Percentiles rank a stretch among this genome's conserved stretches.
These are phyloP conservation scores for Planiliza haematocheilus DNA, from an alignment of 2,113 vertebrate genomes.

Conservation along the genomic window DNA sequence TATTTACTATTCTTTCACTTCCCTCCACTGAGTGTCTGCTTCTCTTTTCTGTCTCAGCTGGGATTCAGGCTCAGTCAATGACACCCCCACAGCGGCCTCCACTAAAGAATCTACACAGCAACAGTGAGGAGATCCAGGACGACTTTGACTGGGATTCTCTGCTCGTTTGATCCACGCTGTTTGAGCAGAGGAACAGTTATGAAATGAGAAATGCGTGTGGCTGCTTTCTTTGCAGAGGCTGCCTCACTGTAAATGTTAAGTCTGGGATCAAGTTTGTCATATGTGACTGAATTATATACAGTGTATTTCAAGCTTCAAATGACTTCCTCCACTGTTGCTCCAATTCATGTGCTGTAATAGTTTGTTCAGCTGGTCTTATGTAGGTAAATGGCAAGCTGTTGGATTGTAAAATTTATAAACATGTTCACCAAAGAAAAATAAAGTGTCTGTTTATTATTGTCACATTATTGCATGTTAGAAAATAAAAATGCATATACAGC, in stretches of 20 bases:
- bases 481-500: not conserved
- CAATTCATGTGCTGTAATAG: slow-evolving; percentile 47
- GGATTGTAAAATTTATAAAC: slow-evolving; percentile 16
- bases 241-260: slow-evolving; percentile 9
- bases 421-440: slow-evolving; percentile 21
- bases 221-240: slow-evolving; percentile 17
- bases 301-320: slow-evolving; percentile 14
- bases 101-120: slow-evolving; percentile 81
- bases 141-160: slow-evolving; percentile 88
- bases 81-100: slow-evolving; percentile 72
- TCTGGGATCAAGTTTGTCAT: slow-evolving; percentile 41
- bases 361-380: slow-evolving; percentile 20
- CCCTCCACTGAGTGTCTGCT: not conserved
- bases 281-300: slow-evolving; percentile 52
- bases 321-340: slow-evolving; percentile 16
- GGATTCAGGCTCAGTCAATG: slow-evolving; percentile 70
- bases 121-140: slow-evolving; percentile 86
- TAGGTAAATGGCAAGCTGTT: slow-evolving; percentile 12
- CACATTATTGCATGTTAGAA: slow-evolving; percentile 17
- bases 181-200: not conserved
- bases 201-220: slow-evolving; percentile 9
- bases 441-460: slow-evolving; percentile 37
- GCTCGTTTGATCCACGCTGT: slow-evolving; percentile 59
- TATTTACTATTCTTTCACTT: slow-evolving; percentile 5
- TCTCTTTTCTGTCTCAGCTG: slow-evolving; percentile 54